Conservation (phyloP, 2,888 invertebrate species). For the Pomacea canaliculata region DNA sequence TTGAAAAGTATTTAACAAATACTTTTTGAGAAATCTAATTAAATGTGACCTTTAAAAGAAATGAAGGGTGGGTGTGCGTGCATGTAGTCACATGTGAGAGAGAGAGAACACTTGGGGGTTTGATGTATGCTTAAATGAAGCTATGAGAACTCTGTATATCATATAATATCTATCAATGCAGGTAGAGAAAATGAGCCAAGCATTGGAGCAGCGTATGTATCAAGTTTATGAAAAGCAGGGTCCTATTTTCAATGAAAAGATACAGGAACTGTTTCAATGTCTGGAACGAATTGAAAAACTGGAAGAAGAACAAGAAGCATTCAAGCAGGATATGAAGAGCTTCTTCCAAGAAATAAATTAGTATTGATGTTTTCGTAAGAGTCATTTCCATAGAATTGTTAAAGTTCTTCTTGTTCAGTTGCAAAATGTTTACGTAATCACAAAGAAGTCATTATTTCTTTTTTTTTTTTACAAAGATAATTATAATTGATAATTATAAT, state of each 20-base stretch:
- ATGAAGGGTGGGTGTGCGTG: neutral
- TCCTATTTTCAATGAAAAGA: conserved; percentile 45
- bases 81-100: neutral
- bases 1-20: neutral
- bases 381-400: neutral
- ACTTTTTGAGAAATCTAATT: neutral
- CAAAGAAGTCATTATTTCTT: too few species aligned
- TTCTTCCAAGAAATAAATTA: conserved; percentile 48
- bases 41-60: too few species aligned
- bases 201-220: conserved; percentile 49
- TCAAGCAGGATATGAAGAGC: conserved; percentile 47
- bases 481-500: too few species aligned
- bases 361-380: neutral
- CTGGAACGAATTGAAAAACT: conserved; percentile 48
- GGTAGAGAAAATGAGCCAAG: conserved; percentile 38
- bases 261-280: conserved; percentile 49
- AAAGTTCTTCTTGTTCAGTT: neutral
- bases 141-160: too few species aligned
- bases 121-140: neutral
- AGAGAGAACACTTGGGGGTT: neutral
- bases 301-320: conserved; percentile 51
- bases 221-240: conserved; percentile 46
- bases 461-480: too few species aligned
- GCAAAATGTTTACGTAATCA: too few species aligned
- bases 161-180: conserved; percentile 11